Evolutionary conservation across 2,888 invertebrate species (phyloP).

Genomic region (Agrypnus murinus): DNA sequence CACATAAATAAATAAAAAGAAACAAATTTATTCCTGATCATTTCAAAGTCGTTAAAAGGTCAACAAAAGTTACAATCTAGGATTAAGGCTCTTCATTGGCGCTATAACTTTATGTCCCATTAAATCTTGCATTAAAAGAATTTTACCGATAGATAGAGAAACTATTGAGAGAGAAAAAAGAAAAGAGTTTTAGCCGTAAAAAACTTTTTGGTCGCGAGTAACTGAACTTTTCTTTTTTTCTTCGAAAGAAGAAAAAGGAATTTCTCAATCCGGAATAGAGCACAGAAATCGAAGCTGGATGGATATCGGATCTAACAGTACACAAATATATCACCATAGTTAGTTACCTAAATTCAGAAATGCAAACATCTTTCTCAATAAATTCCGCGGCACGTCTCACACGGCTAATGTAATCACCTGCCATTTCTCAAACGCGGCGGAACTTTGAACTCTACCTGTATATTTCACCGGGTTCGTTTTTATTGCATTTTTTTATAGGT

Average conservation of each 20-base stretch:
- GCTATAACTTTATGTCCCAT: constrained; percentile 27
- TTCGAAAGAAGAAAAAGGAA: constrained; percentile 10
- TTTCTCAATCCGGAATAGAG: constrained; percentile 32
- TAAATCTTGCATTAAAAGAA: constrained; percentile 33
- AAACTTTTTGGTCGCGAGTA: constrained; percentile 21
- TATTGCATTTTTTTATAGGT: constrained; percentile 51
- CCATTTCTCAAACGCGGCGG: constrained; percentile 56
- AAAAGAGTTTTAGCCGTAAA: constrained; percentile 11
- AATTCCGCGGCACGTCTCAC: constrained; percentile 57
- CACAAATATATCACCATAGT: constrained; percentile 44
- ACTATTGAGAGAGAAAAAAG: constrained; percentile 12
- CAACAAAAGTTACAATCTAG: constrained; percentile 22
- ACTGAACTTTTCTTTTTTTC: constrained; percentile 19
- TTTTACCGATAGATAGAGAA: constrained; percentile 30
- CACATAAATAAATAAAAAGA: too few relatives aligned
- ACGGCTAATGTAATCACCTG: constrained; percentile 55
- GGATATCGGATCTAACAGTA: constrained; percentile 41
- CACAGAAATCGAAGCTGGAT: constrained; percentile 15
- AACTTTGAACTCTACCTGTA: constrained; percentile 55
- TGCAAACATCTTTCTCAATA: constrained; percentile 58
- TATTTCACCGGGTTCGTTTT: constrained; percentile 50
- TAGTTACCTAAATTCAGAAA: constrained; percentile 50
- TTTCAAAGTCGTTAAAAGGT: constrained; percentile 24
- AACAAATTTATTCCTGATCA: constrained; percentile 1
- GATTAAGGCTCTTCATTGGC: constrained; percentile 28